phyloP scores from a whole-genome alignment of 1,140 invertebrate species.

The Drosophila gunungcola region DNA sequence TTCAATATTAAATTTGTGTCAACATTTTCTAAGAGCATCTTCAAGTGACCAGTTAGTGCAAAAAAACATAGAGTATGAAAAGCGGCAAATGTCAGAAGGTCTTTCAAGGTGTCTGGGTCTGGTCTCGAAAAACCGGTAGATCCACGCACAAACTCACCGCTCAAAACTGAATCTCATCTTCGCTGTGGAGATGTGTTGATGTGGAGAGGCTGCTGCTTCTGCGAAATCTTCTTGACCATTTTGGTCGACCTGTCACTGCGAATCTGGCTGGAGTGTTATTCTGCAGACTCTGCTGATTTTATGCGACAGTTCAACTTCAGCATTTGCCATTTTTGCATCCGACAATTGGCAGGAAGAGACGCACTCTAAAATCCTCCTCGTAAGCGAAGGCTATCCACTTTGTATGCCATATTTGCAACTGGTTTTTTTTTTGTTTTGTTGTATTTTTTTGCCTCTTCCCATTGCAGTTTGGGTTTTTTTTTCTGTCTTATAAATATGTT shows the following conservation, averaged over 20 bases:
- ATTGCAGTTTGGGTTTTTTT: conserved; percentile 46
- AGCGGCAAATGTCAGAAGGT: conserved; percentile 61
- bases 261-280: conserved; percentile 6
- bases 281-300: conserved; percentile 7
- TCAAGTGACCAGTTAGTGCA: conserved; percentile 9
- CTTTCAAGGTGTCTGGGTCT: conserved; percentile 58
- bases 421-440: conserved; percentile 50
- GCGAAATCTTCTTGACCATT: conserved; percentile 50
- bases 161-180: conserved; percentile 7
- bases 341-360: conserved; percentile 37
- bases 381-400: conserved; percentile 62
- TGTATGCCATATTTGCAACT: conserved; percentile 45
- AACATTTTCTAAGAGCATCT: not conserved
- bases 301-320: conserved; percentile 66
- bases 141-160: conserved; percentile 29
- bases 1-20: no score
- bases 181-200: not conserved
- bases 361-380: conserved; percentile 4
- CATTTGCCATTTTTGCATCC: conserved; percentile 57
- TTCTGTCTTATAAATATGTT: conserved; percentile 38
- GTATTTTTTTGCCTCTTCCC: conserved; percentile 12
- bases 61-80: conserved; percentile 12
- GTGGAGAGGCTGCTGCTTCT: conserved; percentile 34
- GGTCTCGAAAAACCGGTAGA: conserved; percentile 58
- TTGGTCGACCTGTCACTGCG: conserved; percentile 24